Evolutionary conservation across 2,113 vertebrate species (phyloP).

Genomic region (Rutilus rutilus): DNA sequence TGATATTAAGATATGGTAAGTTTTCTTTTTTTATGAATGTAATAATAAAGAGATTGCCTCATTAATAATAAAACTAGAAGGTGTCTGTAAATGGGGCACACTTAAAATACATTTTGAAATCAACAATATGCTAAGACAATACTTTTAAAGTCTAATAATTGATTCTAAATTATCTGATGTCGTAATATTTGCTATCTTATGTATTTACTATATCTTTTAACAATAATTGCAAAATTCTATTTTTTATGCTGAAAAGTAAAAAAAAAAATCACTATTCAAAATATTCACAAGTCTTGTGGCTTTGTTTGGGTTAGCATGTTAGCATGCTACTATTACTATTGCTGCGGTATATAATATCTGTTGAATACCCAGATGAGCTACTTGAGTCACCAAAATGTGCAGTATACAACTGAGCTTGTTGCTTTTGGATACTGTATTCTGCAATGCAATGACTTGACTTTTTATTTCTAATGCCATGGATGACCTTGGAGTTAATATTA

Average conservation of each 20-base stretch:
- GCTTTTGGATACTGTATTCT: neutral
- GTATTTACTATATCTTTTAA: neutral
- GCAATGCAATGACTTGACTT: neutral
- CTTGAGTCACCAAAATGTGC: neutral
- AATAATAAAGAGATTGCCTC: neutral
- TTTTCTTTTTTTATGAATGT: neutral
- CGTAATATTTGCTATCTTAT: neutral
- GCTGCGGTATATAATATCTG: neutral
- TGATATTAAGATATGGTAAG: neutral
- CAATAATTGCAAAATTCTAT: neutral
- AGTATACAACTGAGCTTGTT: neutral
- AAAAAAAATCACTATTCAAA: too few relatives aligned
- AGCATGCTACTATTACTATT: neutral
- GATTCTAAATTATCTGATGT: neutral
- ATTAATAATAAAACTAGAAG: neutral
- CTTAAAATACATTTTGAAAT: neutral
- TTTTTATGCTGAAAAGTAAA: neutral
- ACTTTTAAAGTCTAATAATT: neutral
- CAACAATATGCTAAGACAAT: neutral
- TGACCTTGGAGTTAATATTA: neutral
- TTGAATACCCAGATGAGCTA: neutral
- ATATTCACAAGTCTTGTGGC: too few relatives aligned
- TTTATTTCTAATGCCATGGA: neutral
- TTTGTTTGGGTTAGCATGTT: neutral
- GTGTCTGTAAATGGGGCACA: too few relatives aligned